A percentile compares a stretch with the other conserved stretches of the same genome.
These are phyloP conservation scores for Danionella dracula DNA, from an alignment of 2,797 vertebrate species.

Conservation along the genomic window DNA sequence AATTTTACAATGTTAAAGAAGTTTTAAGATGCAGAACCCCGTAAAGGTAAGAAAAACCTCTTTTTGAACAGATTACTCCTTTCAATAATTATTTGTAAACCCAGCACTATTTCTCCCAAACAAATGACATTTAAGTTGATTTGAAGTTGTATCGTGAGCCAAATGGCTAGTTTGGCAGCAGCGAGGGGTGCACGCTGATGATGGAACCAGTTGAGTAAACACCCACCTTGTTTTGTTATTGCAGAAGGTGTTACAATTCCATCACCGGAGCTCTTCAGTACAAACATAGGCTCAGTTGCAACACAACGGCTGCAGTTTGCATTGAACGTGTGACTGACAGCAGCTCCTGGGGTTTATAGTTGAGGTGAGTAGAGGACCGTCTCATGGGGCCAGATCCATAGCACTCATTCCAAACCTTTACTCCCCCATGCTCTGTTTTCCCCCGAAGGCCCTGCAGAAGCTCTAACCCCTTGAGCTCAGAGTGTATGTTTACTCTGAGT, in stretches of 20 bases:
- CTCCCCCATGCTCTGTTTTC: constrained; percentile 31
- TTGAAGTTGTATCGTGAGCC: not conserved
- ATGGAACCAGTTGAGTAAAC: not conserved
- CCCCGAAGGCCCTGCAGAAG: constrained; percentile 35
- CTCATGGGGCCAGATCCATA: constrained; percentile 5
- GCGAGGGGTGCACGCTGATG: not conserved
- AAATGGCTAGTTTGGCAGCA: not conserved
- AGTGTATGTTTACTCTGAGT: constrained; percentile 72
- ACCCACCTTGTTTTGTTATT: not conserved
- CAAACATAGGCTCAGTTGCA: not conserved
- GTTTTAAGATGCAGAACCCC: no score
- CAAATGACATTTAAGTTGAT: not conserved
- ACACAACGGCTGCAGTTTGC: not conserved
- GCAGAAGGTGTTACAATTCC: not conserved
- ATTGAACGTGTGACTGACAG: constrained; percentile 33
- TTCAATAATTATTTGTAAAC: no score
- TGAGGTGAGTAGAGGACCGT: constrained; percentile 15
- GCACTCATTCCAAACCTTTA: constrained; percentile 18
- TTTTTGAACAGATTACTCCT: no score
- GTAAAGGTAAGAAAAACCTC: no score
- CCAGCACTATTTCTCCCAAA: no score
- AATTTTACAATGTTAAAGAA: no score
- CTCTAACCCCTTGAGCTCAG: constrained; percentile 25
- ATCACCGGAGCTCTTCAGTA: not conserved
- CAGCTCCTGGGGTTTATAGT: constrained; percentile 35